phyloP scores from a whole-genome alignment of 2,888 invertebrate species.

The Rhagophthalmus giganteus region DNA sequence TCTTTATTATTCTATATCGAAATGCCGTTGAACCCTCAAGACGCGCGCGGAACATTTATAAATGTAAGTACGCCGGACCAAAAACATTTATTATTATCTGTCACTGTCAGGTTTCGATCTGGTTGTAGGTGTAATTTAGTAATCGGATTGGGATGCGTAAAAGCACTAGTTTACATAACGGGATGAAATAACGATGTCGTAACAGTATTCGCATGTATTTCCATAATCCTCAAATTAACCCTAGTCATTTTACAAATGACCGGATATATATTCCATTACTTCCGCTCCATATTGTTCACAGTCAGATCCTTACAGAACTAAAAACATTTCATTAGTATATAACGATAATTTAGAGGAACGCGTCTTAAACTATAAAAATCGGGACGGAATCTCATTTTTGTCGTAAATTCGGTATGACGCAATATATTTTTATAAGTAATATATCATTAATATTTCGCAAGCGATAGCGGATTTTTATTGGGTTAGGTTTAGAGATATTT shows the following conservation, averaged over 20 bases:
- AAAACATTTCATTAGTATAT: slow-evolving; percentile 26
- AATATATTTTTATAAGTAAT: slow-evolving; percentile 31
- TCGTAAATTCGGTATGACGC: slow-evolving; percentile 21
- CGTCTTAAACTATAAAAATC: slow-evolving; percentile 21
- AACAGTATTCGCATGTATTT: slow-evolving; percentile 28
- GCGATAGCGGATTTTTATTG: slow-evolving; percentile 38
- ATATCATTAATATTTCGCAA: slow-evolving; percentile 34
- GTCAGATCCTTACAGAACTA: slow-evolving; percentile 24
- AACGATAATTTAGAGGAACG: slow-evolving; percentile 23
- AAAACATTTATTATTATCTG: slow-evolving; percentile 2
- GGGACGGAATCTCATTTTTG: slow-evolving; percentile 17
- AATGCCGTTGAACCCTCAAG: too few species aligned
- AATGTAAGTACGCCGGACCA: too few species aligned
- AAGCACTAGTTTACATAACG: slow-evolving; percentile 31
- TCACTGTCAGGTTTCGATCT: slow-evolving; percentile 13
- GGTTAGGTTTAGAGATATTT: slow-evolving; percentile 38
- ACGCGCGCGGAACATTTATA: too few species aligned
- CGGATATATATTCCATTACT: slow-evolving; percentile 31
- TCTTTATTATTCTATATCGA: too few species aligned
- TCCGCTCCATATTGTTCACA: slow-evolving; percentile 30
- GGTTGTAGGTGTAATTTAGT: slow-evolving; percentile 19
- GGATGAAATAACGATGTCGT: slow-evolving; percentile 30
- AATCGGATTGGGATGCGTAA: slow-evolving; percentile 28
- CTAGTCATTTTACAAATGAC: slow-evolving; percentile 31
- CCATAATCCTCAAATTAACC: slow-evolving; percentile 32